A percentile compares a stretch with the other conserved stretches of the same genome.
Evolutionary conservation across 2,888 invertebrate species (phyloP).

Genomic region (Hecatera dysodea): DNA sequence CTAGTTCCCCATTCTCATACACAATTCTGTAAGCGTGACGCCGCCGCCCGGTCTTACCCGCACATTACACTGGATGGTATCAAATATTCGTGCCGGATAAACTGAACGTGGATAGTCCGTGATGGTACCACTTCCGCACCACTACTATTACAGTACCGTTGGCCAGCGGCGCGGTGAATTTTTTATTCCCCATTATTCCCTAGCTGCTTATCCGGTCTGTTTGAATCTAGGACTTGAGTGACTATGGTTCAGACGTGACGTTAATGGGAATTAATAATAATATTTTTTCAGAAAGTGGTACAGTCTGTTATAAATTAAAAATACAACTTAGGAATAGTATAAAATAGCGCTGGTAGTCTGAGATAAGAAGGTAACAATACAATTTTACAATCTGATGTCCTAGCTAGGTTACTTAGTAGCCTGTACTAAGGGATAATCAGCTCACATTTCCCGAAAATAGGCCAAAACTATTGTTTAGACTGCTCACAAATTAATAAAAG

Average conservation of each 20-base stretch:
- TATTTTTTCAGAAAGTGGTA: no score
- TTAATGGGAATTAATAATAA: constrained; percentile 67
- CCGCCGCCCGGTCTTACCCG: constrained; percentile 44
- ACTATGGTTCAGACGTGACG: constrained; percentile 62
- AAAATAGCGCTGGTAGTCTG: no score
- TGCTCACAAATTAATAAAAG: no score
- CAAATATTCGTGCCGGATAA: constrained; percentile 73
- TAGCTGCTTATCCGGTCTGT: constrained; percentile 80
- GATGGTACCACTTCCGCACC: constrained; percentile 66
- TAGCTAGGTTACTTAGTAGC: no score
- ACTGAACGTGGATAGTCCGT: constrained; percentile 57
- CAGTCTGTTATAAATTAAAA: no score
- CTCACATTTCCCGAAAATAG: no score
- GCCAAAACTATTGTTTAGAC: no score
- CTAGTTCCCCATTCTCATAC: constrained; percentile 48
- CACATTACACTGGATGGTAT: constrained; percentile 64
- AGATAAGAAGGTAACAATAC: no score
- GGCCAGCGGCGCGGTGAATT: constrained; percentile 78
- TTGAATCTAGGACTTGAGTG: constrained; percentile 74
- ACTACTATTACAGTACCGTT: constrained; percentile 62
- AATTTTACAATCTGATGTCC: no score
- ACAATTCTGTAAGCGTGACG: constrained; percentile 59
- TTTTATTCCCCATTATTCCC: constrained; percentile 86
- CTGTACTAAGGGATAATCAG: no score
- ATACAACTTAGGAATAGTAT: no score